Base-by-base conservation (phyloP, 2,113 vertebrate genomes). In the Pangasianodon gigas region DNA sequence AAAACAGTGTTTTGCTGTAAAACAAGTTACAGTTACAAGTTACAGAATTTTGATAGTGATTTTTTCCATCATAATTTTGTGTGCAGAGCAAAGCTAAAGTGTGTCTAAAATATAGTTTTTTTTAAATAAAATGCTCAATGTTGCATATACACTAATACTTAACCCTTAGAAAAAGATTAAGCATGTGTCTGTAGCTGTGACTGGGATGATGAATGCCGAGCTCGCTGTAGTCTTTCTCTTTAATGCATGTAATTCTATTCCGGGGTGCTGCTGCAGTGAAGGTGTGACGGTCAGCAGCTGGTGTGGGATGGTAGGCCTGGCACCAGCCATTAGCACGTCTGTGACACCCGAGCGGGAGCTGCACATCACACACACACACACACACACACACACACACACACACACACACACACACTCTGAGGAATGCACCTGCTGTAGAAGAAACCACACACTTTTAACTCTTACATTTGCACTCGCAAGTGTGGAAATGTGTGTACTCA, bases 281-380 rank as follows among this genome's bases (percentile, higher is more conserved):
- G 92, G 95, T 95, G 95, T 96, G 95, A 95, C 93, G 93, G 92
- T 58, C 93, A 94, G 94, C 95, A 96, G 95, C 95, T 96, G 94
- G 94, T 95, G 89, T 87, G 95, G 93, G 95, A 95, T 91, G 93
- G 87, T 58, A 79, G 93, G 93, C 92, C 71, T 93, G 93, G 94
- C 93, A 86, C 93, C 94, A 93, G 93, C 95, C 93, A 96, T 96
- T 96, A 96, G 95, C 95, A 95, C 95, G 94, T 96, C 92, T 90
- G 94, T 95, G 94, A 95, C 94, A 95, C 95, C 94, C 94, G 93
- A 94, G 88, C 89, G 51, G 93, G 94, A 85, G 56, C 87, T 91
- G 92, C 93, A 91, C 91, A 86, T 69, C 90, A 65, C 87, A 87
- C 71, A 75, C 77, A 79, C 71, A 77, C 75, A 83, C 86, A 56